Evolutionary conservation across 2,113 vertebrate genomes (phyloP).

Genomic region (Leptosomus discolor): DNA sequence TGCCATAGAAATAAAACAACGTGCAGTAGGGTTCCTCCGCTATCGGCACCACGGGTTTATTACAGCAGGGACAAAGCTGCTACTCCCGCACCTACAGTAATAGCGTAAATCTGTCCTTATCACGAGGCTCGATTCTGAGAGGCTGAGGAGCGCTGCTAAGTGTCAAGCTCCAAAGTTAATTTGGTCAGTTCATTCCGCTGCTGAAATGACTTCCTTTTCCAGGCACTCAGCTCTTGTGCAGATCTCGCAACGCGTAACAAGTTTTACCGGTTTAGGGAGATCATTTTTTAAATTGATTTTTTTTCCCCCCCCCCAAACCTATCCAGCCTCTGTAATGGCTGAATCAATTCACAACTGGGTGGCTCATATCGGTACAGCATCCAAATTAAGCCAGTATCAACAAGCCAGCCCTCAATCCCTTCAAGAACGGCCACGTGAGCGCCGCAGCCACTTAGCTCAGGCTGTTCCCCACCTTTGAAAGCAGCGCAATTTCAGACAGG

Average conservation of each 20-base stretch:
- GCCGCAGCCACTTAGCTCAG: background rate
- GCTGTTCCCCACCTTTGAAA: background rate
- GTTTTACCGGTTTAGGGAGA: background rate
- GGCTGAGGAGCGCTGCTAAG: background rate
- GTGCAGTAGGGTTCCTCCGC: background rate
- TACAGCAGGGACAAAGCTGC: background rate
- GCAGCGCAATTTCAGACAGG: background rate
- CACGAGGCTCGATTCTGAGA: accelerated
- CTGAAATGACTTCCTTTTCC: accelerated
- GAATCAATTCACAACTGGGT: background rate
- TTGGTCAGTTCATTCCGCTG: background rate
- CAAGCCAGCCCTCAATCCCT: background rate
- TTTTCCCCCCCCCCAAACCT: background rate
- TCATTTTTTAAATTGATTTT: background rate
- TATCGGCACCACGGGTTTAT: background rate
- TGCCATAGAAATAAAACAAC: accelerated
- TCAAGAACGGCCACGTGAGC: accelerated
- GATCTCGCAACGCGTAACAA: accelerated
- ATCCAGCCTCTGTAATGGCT: accelerated
- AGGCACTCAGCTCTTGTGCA: background rate
- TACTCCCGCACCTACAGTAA: accelerated
- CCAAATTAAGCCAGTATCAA: background rate
- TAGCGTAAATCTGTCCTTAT: accelerated
- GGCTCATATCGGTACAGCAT: accelerated
- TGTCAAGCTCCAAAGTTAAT: background rate